Conservation (phyloP, 2,113 vertebrate species). For the Prionailurus viverrinus region DNA sequence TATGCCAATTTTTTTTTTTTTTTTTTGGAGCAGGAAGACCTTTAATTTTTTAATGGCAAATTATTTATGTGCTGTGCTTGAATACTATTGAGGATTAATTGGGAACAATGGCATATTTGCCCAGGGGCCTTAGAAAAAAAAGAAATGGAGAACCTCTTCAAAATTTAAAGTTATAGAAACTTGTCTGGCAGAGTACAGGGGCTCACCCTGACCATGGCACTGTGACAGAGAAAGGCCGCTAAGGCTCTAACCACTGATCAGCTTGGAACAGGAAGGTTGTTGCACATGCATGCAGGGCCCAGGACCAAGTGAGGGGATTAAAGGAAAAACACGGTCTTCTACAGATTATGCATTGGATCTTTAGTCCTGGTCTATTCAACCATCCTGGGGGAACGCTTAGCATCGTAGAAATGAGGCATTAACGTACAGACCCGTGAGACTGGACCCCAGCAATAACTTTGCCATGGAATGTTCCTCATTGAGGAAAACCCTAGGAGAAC, state of each 20-base stretch:
- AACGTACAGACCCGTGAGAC: accelerated
- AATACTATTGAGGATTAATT: constrained; percentile 55
- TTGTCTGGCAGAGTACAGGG: not conserved
- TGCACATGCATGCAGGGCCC: not conserved
- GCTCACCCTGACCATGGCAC: not conserved
- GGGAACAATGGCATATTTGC: not conserved
- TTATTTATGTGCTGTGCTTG: not conserved
- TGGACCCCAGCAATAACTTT: not conserved
- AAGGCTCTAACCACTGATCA: not conserved
- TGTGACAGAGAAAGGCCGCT: not conserved
- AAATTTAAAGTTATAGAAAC: not conserved
- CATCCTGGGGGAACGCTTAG: accelerated
- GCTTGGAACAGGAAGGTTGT: not conserved
- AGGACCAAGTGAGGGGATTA: no score
- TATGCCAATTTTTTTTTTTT: not conserved
- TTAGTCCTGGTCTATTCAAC: not conserved
- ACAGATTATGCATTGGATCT: accelerated
- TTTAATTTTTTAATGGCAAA: constrained; percentile 57
- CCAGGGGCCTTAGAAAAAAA: not conserved
- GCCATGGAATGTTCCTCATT: not conserved
- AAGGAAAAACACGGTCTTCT: not conserved
- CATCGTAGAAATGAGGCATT: not conserved
- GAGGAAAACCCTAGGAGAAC: not conserved
- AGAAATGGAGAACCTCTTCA: constrained; percentile 21
- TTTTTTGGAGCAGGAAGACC: constrained; percentile 1